Evolutionary conservation across 2,888 invertebrate species (phyloP), one percentile per base, ranked within the genome.

Genomic region (Dryocosmus kuriphilus): DNA sequence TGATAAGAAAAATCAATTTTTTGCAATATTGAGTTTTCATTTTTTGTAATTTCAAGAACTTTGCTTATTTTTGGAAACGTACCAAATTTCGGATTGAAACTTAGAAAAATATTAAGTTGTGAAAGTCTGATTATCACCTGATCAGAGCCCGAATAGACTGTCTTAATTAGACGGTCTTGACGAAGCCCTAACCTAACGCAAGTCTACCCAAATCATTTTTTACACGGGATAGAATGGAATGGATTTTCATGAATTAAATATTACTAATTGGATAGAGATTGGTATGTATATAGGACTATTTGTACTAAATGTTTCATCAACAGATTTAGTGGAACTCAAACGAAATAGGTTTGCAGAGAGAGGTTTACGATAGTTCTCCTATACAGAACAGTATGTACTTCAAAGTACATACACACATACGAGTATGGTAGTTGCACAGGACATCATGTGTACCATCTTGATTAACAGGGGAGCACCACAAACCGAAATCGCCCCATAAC

Each of bases 381-480:
- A 30, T 51, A 30, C 32, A 71, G n/a, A 30, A n/a, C 11, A 11
- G 32, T 51, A 22, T 55, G 71, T 32, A 51, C 32, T 71, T 71
- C 71, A 71, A 55, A 55, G 71, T 67, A 67, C 71, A 51, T 5
- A 71, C 51, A 71, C 32, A 71, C 24, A 41, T n/a, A n/a, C n/a
- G n/a, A n/a, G n/a, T 71, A 14, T 51, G 71, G n/a, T 32, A 71
- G 22, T 30, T 27, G 30, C 51, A 55, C 30, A 51, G 71, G 71
- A 71, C 71, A 71, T 71, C 71, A 71, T 51, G 71, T 71, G 71
- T 55, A 55, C 51, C 32, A 71, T 55, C 71, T 71, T 71, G 71
- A 71, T 71, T 71, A 71, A 71, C 71, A 71, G 32, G 11, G n/a
- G 32, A 71, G n/a, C 51, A 51, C 22, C 51, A 30, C 71, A 71